These are phyloP conservation scores for Oncorhynchus tshawytscha DNA, from an alignment of 2,113 vertebrate species.

Conservation along the genomic window DNA sequence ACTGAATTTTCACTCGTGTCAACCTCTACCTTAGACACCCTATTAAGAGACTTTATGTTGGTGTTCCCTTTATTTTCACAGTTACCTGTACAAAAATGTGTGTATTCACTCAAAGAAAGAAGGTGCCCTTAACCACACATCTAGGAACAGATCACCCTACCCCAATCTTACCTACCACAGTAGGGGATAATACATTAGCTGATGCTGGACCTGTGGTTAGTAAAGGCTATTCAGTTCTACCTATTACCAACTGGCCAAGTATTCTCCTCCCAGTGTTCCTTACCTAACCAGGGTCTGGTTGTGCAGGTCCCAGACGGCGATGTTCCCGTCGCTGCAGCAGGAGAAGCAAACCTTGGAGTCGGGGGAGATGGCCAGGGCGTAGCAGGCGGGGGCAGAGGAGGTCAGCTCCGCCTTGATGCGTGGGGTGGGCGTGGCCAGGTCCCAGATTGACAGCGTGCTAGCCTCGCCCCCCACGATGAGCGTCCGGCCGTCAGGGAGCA, in stretches of 20 bases:
- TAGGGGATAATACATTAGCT: no score
- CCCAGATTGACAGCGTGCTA: conserved; percentile 95
- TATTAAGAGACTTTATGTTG: no score
- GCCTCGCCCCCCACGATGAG: conserved; percentile 95
- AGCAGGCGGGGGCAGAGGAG: conserved; percentile 92
- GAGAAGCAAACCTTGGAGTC: conserved; percentile 98
- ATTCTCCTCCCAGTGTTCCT: conserved; percentile 17
- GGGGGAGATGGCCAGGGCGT: conserved; percentile 95
- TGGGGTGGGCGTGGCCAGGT: conserved; percentile 92
- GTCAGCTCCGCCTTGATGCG: conserved; percentile 98
- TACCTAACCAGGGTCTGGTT: conserved; percentile 96
- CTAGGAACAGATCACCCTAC: not conserved
- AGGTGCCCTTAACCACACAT: no score
- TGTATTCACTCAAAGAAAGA: no score
- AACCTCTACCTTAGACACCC: no score
- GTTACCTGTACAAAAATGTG: no score
- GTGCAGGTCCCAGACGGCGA: conserved; percentile 96
- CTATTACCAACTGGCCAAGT: no score
- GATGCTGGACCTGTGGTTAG: no score
- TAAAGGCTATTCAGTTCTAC: no score
- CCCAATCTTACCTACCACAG: not conserved
- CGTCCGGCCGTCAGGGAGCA: conserved; percentile 92
- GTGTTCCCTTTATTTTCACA: no score
- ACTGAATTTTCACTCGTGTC: no score
- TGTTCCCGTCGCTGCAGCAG: conserved; percentile 96